These are phyloP conservation scores for Macropis europaea DNA, from an alignment of 2,888 invertebrate species.

Conservation along the genomic window DNA sequence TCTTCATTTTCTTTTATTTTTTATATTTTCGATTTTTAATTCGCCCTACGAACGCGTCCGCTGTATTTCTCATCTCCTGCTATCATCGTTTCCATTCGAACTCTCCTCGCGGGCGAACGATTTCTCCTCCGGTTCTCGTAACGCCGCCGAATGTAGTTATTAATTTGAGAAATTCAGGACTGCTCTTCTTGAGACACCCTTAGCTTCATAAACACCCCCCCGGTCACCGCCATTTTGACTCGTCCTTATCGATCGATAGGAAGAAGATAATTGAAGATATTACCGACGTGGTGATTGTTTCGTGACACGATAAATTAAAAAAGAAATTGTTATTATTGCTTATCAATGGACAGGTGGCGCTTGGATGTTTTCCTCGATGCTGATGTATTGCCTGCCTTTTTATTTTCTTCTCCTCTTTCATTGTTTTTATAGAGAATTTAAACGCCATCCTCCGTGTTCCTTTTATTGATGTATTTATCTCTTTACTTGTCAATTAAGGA, in stretches of 20 bases:
- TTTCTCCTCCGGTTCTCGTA: too few relatives aligned
- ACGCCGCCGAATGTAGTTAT: neutral
- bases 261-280: constrained; percentile 38
- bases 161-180: constrained; percentile 17
- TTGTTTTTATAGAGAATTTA: neutral
- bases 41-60: neutral
- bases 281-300: constrained; percentile 36
- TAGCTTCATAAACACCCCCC: constrained; percentile 41
- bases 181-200: constrained; percentile 13
- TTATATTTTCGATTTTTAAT: neutral
- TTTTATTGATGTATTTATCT: too few relatives aligned
- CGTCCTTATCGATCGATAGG: constrained; percentile 49
- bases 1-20: constrained; percentile 1
- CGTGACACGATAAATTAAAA: constrained; percentile 23
- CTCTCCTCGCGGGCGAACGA: constrained; percentile 9
- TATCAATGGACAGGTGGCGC: constrained; percentile 44
- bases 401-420: neutral
- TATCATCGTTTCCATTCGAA: neutral
- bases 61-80: neutral
- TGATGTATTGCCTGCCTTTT: neutral
- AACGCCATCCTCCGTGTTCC: too few relatives aligned
- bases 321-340: constrained; percentile 17
- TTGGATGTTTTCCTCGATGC: neutral
- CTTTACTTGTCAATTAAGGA: too few relatives aligned
- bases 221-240: constrained; percentile 42